Conservation (phyloP, 2,888 invertebrate genomes). For the Phaonia tiefii region DNA sequence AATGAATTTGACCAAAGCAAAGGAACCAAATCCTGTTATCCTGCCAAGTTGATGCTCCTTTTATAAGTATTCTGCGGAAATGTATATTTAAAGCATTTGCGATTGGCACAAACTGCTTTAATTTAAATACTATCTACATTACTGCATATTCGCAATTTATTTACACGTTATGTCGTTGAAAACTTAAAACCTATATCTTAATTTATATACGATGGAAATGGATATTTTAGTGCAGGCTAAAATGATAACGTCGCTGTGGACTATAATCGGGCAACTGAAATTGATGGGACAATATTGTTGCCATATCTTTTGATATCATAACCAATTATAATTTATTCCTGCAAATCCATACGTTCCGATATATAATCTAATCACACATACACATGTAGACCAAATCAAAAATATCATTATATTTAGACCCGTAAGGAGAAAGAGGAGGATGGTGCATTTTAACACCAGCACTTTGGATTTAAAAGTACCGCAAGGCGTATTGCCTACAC, state of each 20-base stretch:
- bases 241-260: constrained; percentile 12
- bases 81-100: too few relatives aligned
- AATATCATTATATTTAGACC: background rate
- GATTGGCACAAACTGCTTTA: too few relatives aligned
- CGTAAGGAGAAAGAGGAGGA: background rate
- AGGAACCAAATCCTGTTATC: too few relatives aligned
- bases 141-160: too few relatives aligned
- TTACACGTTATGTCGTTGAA: background rate
- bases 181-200: background rate
- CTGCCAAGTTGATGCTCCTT: too few relatives aligned
- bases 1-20: too few relatives aligned
- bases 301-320: constrained; percentile 20
- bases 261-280: constrained; percentile 56
- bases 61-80: too few relatives aligned
- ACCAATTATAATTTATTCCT: background rate
- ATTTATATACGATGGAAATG: background rate
- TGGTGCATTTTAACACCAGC: background rate
- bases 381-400: too few relatives aligned
- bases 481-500: constrained; percentile 15
- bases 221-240: constrained; percentile 1
- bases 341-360: background rate
- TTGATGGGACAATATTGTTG: constrained; percentile 50
- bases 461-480: constrained; percentile 3
- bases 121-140: too few relatives aligned
- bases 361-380: too few relatives aligned